These are phyloP conservation scores for Hydractinia symbiolongicarpus DNA, from an alignment of 30 jellyfish, hydroid and myxozoan species.

Conservation along the genomic window DNA sequence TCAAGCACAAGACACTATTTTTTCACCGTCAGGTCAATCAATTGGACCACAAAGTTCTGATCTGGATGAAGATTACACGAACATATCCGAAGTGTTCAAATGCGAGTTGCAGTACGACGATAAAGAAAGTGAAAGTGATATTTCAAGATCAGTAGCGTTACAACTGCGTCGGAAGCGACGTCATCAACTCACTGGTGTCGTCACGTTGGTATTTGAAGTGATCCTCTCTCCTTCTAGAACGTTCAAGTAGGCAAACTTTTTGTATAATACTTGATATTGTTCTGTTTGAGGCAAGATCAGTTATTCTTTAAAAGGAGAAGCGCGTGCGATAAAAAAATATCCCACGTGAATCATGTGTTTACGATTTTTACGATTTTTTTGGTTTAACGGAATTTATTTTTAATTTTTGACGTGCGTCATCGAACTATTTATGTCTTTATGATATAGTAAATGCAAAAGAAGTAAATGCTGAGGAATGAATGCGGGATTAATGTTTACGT, in stretches of 20 bases:
- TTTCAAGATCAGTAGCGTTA: constrained; percentile 60
- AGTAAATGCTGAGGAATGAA: too few species aligned
- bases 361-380: background rate
- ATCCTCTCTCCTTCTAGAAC: constrained; percentile 69
- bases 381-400: background rate
- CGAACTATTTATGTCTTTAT: too few species aligned
- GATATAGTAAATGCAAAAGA: too few species aligned
- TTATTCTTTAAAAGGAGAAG: too few species aligned
- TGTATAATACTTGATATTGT: background rate
- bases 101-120: constrained; percentile 40
- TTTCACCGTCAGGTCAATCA: background rate
- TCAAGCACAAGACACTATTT: too few species aligned
- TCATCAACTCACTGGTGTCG: constrained; percentile 46
- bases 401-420: background rate
- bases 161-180: constrained; percentile 32
- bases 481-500: too few species aligned
- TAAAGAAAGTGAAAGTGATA: constrained; percentile 55
- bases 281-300: too few species aligned
- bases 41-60: background rate
- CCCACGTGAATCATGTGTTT: background rate
- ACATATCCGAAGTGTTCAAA: constrained; percentile 7
- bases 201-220: constrained; percentile 49
- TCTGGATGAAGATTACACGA: background rate
- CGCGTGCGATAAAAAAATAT: too few species aligned
- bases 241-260: constrained; percentile 37